phyloP scores from a whole-genome alignment of 2,113 vertebrate species.

The Athene noctua region DNA sequence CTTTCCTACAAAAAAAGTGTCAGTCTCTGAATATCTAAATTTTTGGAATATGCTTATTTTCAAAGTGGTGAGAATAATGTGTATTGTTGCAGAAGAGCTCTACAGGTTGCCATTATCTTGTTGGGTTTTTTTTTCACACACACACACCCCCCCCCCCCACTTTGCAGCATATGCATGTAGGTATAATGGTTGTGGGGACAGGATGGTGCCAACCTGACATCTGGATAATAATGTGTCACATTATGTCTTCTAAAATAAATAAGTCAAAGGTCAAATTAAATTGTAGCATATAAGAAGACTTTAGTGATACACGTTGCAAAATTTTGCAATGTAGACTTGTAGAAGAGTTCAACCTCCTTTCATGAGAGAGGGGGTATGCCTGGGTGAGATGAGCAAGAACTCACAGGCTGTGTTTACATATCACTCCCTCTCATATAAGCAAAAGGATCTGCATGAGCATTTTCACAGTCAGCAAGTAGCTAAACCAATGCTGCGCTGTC shows the following conservation, averaged over 20 bases:
- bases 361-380: neutral
- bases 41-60: neutral
- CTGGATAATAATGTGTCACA: neutral
- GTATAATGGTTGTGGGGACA: neutral
- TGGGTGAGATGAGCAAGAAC: neutral
- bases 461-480: neutral
- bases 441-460: neutral
- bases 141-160: too few species aligned
- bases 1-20: neutral
- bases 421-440: neutral
- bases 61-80: neutral
- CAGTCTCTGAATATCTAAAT: neutral
- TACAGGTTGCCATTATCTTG: neutral
- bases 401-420: neutral
- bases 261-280: neutral
- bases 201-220: neutral
- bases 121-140: neutral
- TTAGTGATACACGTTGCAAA: accelerated
- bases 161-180: neutral
- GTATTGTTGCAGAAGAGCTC: neutral
- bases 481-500: neutral
- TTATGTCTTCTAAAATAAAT: neutral
- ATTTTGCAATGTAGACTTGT: neutral
- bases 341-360: neutral
- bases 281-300: neutral